phyloP scores from a whole-genome alignment of 2,888 invertebrate species.

The Mimumesa dahlbomi region DNA sequence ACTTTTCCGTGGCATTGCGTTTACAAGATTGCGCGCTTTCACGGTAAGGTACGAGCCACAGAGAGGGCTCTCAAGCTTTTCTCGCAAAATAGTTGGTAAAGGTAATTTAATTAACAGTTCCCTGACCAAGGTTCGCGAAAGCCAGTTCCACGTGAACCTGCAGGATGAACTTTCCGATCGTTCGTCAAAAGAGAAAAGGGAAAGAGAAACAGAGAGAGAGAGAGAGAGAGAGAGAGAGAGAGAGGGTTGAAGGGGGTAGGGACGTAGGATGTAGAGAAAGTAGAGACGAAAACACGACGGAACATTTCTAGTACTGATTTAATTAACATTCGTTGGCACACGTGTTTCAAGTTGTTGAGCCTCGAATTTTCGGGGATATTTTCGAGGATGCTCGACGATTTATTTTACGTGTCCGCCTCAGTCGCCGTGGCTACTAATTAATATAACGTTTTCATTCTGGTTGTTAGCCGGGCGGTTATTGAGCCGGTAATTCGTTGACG shows the following conservation, averaged over 20 bases:
- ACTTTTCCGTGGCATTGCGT: slow-evolving; percentile 40
- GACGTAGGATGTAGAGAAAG: not conserved
- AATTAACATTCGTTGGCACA: slow-evolving; percentile 63
- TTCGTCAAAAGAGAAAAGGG: slow-evolving; percentile 1
- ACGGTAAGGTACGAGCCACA: not conserved
- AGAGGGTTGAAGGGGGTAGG: not conserved
- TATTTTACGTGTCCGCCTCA: slow-evolving; percentile 38
- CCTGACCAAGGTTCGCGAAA: slow-evolving; percentile 11
- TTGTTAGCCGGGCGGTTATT: slow-evolving; percentile 22
- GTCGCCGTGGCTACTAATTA: slow-evolving; percentile 44
- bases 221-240: not conserved
- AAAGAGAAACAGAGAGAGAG: not conserved
- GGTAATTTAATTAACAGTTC: slow-evolving; percentile 56
- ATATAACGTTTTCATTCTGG: slow-evolving; percentile 36
- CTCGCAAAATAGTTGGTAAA: slow-evolving; percentile 36
- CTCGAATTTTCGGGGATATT: slow-evolving; percentile 52
- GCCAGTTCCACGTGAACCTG: not conserved
- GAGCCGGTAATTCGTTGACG: slow-evolving; percentile 31
- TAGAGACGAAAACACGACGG: not conserved
- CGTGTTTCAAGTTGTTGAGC: slow-evolving; percentile 40
- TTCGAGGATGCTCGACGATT: slow-evolving; percentile 52
- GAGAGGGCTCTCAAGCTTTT: not conserved
- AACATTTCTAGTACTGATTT: slow-evolving; percentile 60
- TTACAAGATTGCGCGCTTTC: slow-evolving; percentile 32
- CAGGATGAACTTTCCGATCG: slow-evolving; percentile 7